Conservation (phyloP, 2,113 vertebrate genomes). For the Bagarius yarrelli region DNA sequence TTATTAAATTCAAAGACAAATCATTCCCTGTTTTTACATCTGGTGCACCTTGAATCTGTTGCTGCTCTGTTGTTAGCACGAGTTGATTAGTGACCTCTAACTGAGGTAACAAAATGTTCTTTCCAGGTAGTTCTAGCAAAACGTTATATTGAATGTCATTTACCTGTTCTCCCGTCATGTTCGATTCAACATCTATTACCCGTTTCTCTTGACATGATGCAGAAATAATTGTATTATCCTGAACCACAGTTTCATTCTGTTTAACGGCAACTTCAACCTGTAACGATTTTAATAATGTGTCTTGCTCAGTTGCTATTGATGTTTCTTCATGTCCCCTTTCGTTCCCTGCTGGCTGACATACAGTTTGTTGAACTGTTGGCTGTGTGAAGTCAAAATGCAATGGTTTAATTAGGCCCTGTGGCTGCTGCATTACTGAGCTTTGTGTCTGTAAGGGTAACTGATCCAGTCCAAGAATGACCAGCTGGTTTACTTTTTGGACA, state of each 20-base stretch:
- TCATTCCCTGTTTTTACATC: slow-evolving; percentile 36
- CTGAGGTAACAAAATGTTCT: slow-evolving; percentile 32
- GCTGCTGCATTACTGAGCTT: slow-evolving; percentile 58
- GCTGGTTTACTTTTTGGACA: slow-evolving; percentile 72
- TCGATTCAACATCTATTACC: slow-evolving; percentile 43
- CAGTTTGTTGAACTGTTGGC: slow-evolving; percentile 22
- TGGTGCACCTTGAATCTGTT: slow-evolving; percentile 49
- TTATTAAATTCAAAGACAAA: slow-evolving; percentile 45
- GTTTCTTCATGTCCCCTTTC: neutral
- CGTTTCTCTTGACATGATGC: slow-evolving; percentile 57
- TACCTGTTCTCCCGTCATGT: slow-evolving; percentile 35
- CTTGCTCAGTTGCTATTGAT: neutral
- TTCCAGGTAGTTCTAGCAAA: slow-evolving; percentile 45
- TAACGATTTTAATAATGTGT: neutral
- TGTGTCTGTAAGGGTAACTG: slow-evolving; percentile 64
- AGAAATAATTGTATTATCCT: slow-evolving; percentile 16
- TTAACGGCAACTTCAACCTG: slow-evolving; percentile 30
- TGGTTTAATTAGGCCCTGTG: slow-evolving; percentile 49
- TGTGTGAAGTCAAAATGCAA: slow-evolving; percentile 52
- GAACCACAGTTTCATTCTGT: slow-evolving; percentile 2
- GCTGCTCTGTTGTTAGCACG: slow-evolving; percentile 57
- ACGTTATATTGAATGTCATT: slow-evolving; percentile 52
- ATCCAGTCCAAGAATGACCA: slow-evolving; percentile 65
- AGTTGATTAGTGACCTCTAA: slow-evolving; percentile 24
- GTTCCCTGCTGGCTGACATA: neutral